Percentiles rank a stretch among this genome's conserved stretches.
phyloP scores from a whole-genome alignment of 2,113 vertebrate species.

The Gracilinanus agilis region DNA sequence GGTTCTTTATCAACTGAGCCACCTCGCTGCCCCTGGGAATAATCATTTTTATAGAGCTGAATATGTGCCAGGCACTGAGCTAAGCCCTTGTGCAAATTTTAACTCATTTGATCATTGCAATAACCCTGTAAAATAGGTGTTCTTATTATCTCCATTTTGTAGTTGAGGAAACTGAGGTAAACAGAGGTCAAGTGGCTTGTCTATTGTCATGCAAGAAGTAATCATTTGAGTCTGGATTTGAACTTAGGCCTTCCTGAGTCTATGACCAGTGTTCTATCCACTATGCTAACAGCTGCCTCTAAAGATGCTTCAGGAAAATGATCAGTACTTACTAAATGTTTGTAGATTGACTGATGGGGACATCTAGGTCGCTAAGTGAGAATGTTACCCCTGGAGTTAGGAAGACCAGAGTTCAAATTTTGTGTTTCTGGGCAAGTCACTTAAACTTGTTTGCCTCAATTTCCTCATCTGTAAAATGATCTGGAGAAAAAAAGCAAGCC shows the following conservation, averaged over 20 bases:
- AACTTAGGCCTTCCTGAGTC: not conserved
- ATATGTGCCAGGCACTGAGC: not conserved
- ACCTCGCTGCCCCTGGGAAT: not conserved
- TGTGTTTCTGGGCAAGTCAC: too few species aligned
- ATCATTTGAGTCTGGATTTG: not conserved
- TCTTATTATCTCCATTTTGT: not conserved
- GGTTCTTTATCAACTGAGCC: too few species aligned
- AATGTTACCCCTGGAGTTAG: too few species aligned
- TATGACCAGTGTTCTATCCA: not conserved
- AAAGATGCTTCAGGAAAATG: not conserved
- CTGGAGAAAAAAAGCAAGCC: too few species aligned
- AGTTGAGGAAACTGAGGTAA: not conserved
- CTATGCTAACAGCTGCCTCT: not conserved
- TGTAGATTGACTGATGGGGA: not conserved
- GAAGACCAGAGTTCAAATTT: too few species aligned
- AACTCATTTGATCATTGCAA: not conserved
- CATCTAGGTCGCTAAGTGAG: too few species aligned
- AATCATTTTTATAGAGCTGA: not conserved
- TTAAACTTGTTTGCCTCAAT: too few species aligned
- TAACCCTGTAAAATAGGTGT: not conserved
- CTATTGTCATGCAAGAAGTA: not conserved
- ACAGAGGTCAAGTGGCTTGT: not conserved
- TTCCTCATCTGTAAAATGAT: too few species aligned
- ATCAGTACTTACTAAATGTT: not conserved
- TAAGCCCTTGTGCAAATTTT: not conserved